phyloP scores from a whole-genome alignment of 2,888 invertebrate species.

The Adineta ricciae region DNA sequence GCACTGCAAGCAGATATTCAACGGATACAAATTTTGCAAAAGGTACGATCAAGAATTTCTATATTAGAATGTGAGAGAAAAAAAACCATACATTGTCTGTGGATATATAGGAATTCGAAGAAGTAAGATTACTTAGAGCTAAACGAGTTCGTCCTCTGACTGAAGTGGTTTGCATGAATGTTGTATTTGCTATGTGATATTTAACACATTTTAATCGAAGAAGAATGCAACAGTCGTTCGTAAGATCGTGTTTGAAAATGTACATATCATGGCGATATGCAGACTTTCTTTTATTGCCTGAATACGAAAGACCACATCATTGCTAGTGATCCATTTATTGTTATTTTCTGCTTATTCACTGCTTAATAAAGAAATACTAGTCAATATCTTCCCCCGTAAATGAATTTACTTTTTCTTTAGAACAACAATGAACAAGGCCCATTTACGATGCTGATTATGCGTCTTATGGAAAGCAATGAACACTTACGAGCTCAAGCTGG shows the following conservation, averaged over 20 bases:
- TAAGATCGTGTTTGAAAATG: not conserved
- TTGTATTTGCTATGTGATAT: not conserved
- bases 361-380: not conserved
- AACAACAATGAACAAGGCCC: constrained; percentile 47
- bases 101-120: not conserved
- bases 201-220: not conserved
- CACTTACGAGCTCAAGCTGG: not conserved
- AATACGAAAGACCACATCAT: too few relatives aligned
- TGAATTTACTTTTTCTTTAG: constrained; percentile 39
- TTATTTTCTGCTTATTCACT: not conserved
- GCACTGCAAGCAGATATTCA: constrained; percentile 63
- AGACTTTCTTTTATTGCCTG: too few relatives aligned
- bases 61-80: not conserved
- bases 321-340: not conserved
- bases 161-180: not conserved
- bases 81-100: too few relatives aligned
- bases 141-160: not conserved
- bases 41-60: constrained; percentile 49
- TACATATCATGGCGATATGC: too few relatives aligned
- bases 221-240: not conserved
- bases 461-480: constrained; percentile 10
- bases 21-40: constrained; percentile 55
- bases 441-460: not conserved
- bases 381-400: not conserved
- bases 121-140: not conserved